Percentiles rank a stretch among this genome's conserved stretches.
Evolutionary conservation across 1,140 invertebrate species (phyloP).

Genomic region (Holotrichia oblita): DNA sequence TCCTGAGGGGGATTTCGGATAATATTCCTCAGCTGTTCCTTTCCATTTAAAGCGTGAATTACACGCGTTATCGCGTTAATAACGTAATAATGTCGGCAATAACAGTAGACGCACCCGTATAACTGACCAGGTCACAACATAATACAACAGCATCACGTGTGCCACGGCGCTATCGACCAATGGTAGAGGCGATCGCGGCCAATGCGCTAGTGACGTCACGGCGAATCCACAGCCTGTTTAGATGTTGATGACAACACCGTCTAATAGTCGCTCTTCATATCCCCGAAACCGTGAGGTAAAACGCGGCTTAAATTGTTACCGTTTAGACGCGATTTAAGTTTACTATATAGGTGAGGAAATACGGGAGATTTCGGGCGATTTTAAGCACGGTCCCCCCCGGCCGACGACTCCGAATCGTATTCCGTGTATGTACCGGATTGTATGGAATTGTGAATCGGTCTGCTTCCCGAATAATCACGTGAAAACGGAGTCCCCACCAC

Average conservation of each 20-base stretch:
- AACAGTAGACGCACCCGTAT: constrained; percentile 17
- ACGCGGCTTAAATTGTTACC: too few relatives aligned
- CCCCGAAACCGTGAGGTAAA: background rate
- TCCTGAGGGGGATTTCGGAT: too few relatives aligned
- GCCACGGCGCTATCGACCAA: constrained; percentile 23
- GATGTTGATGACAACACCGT: background rate
- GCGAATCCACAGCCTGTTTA: constrained; percentile 1
- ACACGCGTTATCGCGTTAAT: background rate
- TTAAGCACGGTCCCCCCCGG: background rate
- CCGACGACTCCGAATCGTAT: background rate
- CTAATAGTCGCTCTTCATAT: background rate
- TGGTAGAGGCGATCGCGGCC: background rate
- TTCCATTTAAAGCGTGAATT: background rate
- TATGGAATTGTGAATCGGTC: background rate
- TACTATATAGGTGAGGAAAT: too few relatives aligned
- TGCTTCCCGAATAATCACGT: background rate
- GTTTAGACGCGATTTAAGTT: background rate
- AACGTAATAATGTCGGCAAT: background rate
- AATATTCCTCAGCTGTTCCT: background rate
- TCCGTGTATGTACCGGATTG: too few relatives aligned
- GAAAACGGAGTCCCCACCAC: background rate
- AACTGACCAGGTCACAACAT: constrained; percentile 34
- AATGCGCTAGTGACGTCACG: constrained; percentile 30
- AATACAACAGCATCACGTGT: constrained; percentile 29
- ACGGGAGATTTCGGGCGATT: too few relatives aligned